phyloP scores from a whole-genome alignment of 2,888 invertebrate genomes.

The Plebejus argus region DNA sequence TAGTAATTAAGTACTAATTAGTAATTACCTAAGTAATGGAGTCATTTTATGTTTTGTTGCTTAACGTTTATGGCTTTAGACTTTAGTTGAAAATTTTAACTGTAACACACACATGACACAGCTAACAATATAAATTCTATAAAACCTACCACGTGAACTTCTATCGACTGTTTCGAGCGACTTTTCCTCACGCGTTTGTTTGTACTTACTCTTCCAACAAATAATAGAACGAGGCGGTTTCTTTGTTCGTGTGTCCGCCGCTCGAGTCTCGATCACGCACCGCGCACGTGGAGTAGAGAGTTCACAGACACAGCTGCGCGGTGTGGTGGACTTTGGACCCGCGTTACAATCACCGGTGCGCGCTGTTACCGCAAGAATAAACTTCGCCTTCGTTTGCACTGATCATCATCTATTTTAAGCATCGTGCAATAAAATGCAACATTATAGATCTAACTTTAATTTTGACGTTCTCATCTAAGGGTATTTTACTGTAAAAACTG shows the following conservation, averaged over 20 bases:
- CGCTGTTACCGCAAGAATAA: constrained; percentile 60
- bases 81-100: too few relatives aligned
- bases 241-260: constrained; percentile 28
- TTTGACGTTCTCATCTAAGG: neutral
- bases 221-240: constrained; percentile 19
- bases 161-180: neutral
- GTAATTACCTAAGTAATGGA: too few relatives aligned
- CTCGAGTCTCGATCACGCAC: constrained; percentile 57
- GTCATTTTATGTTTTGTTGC: too few relatives aligned
- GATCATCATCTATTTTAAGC: constrained; percentile 37
- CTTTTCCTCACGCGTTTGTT: neutral
- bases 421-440: constrained; percentile 23
- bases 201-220: neutral
- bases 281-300: constrained; percentile 63
- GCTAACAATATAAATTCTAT: neutral
- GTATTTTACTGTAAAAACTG: neutral
- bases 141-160: neutral
- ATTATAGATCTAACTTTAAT: neutral
- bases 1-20: too few relatives aligned
- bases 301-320: constrained; percentile 72
- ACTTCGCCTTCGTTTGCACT: constrained; percentile 50
- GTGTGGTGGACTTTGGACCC: constrained; percentile 72
- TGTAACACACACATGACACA: too few relatives aligned
- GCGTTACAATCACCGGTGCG: constrained; percentile 67
- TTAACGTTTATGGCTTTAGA: too few relatives aligned